These are phyloP conservation scores for Adelosebastes latens DNA, from an alignment of 2,797 vertebrate species.

Conservation along the genomic window DNA sequence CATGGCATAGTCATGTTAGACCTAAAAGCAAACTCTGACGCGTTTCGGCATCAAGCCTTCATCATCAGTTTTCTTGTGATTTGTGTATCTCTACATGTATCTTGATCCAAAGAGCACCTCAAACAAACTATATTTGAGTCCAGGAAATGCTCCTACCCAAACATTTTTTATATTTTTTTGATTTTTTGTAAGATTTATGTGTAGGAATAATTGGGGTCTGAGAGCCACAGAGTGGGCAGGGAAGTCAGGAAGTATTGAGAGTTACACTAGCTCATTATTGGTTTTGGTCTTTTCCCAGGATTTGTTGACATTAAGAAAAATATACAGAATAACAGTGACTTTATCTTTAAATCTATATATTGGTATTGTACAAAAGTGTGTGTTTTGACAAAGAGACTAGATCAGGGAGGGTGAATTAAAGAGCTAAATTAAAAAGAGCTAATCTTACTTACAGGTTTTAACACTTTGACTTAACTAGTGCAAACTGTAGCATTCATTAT, in stretches of 20 bases:
- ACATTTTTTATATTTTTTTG: no score
- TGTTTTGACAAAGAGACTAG: neutral
- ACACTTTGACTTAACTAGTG: constrained; percentile 9
- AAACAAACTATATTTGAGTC: no score
- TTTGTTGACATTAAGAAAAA: neutral
- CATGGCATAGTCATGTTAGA: no score
- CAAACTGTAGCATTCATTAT: constrained; percentile 8
- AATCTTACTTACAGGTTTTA: constrained; percentile 1
- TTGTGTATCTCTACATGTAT: no score
- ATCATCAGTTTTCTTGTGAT: no score
- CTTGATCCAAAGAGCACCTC: no score
- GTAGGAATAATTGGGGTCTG: neutral
- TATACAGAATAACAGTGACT: neutral
- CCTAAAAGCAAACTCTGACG: no score
- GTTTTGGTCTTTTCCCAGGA: neutral
- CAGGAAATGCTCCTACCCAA: no score
- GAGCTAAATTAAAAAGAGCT: neutral
- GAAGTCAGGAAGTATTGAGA: neutral
- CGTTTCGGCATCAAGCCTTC: no score
- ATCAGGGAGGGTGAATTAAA: neutral
- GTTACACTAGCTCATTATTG: neutral
- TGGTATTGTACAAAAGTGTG: neutral
- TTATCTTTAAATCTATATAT: neutral
- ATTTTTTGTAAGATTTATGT: neutral
- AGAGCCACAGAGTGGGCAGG: neutral